A percentile compares a stretch with the other conserved stretches of the same genome.
phyloP scores from a whole-genome alignment of 2,888 invertebrate species.

The Caenorhabditis sulstoni region DNA sequence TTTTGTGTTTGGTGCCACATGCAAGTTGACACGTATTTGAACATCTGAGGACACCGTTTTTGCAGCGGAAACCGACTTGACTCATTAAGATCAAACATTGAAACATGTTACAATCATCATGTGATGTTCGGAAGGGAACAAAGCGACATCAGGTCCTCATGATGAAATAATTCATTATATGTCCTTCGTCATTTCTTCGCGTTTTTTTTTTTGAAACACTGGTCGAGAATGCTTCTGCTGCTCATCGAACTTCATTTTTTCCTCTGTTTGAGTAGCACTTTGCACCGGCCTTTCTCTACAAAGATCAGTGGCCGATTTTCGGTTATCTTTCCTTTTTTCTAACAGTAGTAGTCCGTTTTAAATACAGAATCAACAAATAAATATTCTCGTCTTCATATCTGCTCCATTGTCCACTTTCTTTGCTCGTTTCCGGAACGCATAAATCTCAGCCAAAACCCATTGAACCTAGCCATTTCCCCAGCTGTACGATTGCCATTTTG shows the following conservation, averaged over 20 bases:
- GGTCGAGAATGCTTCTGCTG: too few relatives aligned
- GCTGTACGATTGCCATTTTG: not conserved
- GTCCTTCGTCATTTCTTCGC: too few relatives aligned
- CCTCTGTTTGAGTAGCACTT: too few relatives aligned
- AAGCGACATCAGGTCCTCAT: not conserved
- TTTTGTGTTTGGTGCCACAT: slow-evolving; percentile 43
- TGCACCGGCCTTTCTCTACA: too few relatives aligned
- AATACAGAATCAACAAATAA: too few relatives aligned
- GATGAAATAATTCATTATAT: too few relatives aligned
- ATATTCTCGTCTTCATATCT: too few relatives aligned
- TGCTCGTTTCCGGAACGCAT: slow-evolving; percentile 25
- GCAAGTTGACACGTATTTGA: slow-evolving; percentile 57
- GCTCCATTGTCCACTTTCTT: not conserved
- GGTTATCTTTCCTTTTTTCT: too few relatives aligned
- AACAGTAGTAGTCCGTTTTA: too few relatives aligned
- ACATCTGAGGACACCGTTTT: slow-evolving; percentile 28
- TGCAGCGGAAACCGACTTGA: slow-evolving; percentile 28
- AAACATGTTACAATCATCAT: slow-evolving; percentile 11
- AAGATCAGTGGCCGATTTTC: too few relatives aligned
- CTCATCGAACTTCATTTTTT: too few relatives aligned
- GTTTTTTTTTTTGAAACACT: too few relatives aligned
- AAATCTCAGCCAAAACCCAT: slow-evolving; percentile 1
- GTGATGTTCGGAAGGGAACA: slow-evolving; percentile 2
- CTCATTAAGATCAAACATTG: slow-evolving; percentile 31
- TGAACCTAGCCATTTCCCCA: slow-evolving; percentile 9